A percentile compares a stretch with the other conserved stretches of the same genome.
Evolutionary conservation across 1,140 invertebrate genomes (phyloP).

Genomic region (Drosophila kikkawai): DNA sequence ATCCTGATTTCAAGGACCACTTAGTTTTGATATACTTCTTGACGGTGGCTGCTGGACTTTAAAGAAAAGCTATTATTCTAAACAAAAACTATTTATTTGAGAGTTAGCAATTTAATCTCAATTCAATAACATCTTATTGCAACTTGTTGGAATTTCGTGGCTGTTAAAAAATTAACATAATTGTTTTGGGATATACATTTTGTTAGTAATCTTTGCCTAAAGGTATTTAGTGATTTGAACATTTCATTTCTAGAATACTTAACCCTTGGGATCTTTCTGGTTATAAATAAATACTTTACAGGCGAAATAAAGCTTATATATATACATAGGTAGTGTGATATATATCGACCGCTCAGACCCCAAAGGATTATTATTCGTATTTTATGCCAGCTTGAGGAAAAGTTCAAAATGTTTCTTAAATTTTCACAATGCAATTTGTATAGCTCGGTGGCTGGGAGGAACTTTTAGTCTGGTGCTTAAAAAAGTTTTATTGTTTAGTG

Average conservation of each 20-base stretch:
- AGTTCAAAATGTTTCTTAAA: constrained; percentile 20
- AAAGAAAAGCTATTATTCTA: background rate
- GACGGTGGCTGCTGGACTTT: background rate
- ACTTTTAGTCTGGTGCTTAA: constrained; percentile 18
- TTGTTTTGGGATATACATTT: no score
- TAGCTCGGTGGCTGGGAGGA: constrained; percentile 7
- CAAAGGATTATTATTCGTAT: constrained; percentile 12
- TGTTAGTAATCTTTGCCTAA: no score
- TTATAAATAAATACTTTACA: background rate
- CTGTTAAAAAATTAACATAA: no score
- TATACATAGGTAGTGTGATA: no score
- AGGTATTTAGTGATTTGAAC: no score
- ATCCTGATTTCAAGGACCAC: constrained; percentile 6
- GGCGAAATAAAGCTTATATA: no score
- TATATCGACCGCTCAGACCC: background rate
- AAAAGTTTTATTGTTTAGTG: constrained; percentile 29
- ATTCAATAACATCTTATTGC: no score
- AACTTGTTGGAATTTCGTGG: no score
- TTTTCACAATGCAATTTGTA: constrained; percentile 14
- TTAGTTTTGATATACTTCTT: constrained; percentile 11
- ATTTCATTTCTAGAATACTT: background rate
- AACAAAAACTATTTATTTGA: background rate
- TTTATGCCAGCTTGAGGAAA: background rate
- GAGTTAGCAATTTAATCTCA: background rate
- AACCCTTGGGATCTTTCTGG: no score